Evolutionary conservation across 2,888 invertebrate genomes (phyloP).

Genomic region (Seira ritae): DNA sequence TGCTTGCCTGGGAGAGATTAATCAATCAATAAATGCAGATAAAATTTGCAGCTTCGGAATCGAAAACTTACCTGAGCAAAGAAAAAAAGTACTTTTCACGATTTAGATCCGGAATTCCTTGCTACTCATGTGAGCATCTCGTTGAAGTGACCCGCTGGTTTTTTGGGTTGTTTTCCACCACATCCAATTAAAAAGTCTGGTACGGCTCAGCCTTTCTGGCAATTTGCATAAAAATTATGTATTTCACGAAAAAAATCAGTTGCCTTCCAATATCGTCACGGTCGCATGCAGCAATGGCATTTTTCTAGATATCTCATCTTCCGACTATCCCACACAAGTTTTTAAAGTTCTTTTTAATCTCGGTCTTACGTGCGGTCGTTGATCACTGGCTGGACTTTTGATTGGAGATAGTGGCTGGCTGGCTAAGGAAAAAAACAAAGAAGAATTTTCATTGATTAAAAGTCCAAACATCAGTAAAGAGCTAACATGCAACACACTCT

Average conservation of each 20-base stretch:
- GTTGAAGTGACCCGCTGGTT: neutral
- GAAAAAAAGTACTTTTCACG: neutral
- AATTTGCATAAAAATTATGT: too few species aligned
- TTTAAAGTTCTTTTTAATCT: neutral
- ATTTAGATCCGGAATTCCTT: neutral
- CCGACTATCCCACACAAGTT: too few species aligned
- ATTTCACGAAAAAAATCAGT: too few species aligned
- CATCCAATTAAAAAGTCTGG: neutral
- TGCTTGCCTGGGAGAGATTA: neutral
- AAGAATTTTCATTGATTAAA: neutral
- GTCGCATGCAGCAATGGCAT: too few species aligned
- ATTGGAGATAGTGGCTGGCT: too few species aligned
- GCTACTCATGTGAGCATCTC: neutral
- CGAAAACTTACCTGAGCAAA: neutral
- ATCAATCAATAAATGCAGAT: neutral
- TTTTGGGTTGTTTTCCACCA: neutral
- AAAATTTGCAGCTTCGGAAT: neutral
- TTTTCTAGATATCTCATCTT: too few species aligned
- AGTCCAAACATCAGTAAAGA: neutral
- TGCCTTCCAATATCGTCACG: too few species aligned
- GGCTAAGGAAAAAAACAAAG: neutral
- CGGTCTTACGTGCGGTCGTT: neutral
- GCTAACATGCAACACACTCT: neutral
- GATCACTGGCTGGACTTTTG: neutral
- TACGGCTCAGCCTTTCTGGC: too few species aligned